These are phyloP conservation scores for Vombatus ursinus DNA, from an alignment of 2,113 vertebrate species.

Conservation along the genomic window DNA sequence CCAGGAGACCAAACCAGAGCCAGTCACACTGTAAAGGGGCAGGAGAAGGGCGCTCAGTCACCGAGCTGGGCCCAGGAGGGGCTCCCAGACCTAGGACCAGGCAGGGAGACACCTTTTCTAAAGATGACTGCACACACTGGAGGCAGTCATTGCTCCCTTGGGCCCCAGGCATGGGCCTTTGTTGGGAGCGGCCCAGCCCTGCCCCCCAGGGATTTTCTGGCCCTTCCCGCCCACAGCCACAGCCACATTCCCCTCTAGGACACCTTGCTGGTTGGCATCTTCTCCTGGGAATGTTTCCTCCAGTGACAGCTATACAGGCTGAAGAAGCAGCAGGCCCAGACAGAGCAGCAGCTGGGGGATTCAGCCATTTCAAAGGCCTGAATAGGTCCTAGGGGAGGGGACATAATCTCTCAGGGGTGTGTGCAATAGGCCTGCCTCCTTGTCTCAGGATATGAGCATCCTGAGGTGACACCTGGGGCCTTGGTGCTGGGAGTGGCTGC, in stretches of 20 bases:
- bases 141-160: not conserved
- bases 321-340: conserved; percentile 79
- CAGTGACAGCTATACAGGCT: conserved; percentile 86
- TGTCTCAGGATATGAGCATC: conserved; percentile 2
- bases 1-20: conserved; percentile 86
- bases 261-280: conserved; percentile 82
- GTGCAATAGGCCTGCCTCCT: conserved; percentile 2
- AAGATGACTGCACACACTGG: not conserved
- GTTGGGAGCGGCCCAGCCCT: too few relatives aligned
- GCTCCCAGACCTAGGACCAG: not conserved
- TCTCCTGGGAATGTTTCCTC: conserved; percentile 73
- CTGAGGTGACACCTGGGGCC: not conserved
- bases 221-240: too few relatives aligned
- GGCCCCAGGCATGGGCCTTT: accelerated
- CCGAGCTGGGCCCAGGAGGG: not conserved
- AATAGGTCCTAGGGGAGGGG: not conserved
- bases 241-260: not conserved
- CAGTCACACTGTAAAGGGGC: conserved; percentile 82
- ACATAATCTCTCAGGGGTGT: conserved; percentile 1
- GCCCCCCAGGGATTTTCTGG: too few relatives aligned
- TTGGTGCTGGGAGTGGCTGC: not conserved
- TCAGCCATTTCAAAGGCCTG: conserved; percentile 75
- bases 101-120: too few relatives aligned
- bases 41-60: not conserved
- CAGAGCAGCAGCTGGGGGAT: conserved; percentile 37